Evolutionary conservation across 2,113 vertebrate genomes (phyloP), one percentile per base, ranked within the genome.

Genomic region (Zosterops borbonicus): DNA sequence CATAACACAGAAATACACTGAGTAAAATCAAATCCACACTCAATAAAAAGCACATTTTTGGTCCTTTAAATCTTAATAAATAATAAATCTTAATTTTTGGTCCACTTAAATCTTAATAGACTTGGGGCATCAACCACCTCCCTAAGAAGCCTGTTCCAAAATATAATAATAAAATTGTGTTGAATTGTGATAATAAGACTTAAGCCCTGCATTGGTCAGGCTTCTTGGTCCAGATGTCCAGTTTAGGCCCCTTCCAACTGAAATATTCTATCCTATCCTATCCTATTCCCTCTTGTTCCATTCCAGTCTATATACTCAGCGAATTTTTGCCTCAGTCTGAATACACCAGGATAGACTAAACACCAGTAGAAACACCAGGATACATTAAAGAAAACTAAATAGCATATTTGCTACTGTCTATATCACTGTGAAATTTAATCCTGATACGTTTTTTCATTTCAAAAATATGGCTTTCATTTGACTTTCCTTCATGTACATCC

Each of bases 1-100:
- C 2, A 0, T 81, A 78, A 83, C 64, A 28, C 2, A 6, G 53
- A 94, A 83, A 78, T 29, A 56, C 28, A 78, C 33, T 12, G 19
- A n/a, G 8, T 29, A 83, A 93, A 96, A 94, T 82, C 39, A 90
- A 89, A 93, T 81, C 27, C 21, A 62, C 58, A n/a, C 25, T 56
- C 73, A 52, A 65, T 67, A 90, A 86, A 95, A 55, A 74, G 10
- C 3, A 4, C 33, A 21, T 46, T 81, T 86, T 67, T 47, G 7
- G 11, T 22, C 28, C 13, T 81, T 89, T 62, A 84, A 35, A 35
- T 35, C 35, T 35, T 35, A 35, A 35, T 35, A 35, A 35, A 35
- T 35, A 35, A 35, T 35, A 35, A 35, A 35, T 35, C 35, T 35
- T 35, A 35, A 35, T 35, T 35, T 35, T 35, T 35, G 35, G 35